Conservation (phyloP, 2,113 vertebrate species). For the Amphiprion ocellaris region DNA sequence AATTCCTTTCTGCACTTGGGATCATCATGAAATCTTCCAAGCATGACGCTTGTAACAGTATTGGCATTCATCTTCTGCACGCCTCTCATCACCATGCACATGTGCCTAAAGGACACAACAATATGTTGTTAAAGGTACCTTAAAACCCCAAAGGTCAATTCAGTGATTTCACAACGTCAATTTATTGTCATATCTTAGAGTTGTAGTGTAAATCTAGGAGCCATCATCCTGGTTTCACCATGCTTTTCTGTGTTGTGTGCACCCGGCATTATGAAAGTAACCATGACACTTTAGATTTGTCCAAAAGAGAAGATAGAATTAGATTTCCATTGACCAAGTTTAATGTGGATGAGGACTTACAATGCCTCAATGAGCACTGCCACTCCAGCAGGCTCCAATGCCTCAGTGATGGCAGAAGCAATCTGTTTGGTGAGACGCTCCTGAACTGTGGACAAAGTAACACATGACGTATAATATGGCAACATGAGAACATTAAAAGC, state of each 20-base stretch:
- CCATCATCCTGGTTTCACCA: too few species aligned
- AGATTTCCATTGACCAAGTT: too few species aligned
- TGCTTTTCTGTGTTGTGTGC: too few species aligned
- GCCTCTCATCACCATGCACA: slow-evolving; percentile 78
- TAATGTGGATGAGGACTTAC: slow-evolving; percentile 61
- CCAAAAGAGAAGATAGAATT: too few species aligned
- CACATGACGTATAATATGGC: neutral
- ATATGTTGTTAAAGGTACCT: neutral
- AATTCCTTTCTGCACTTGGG: slow-evolving; percentile 77
- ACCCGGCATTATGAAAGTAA: too few species aligned
- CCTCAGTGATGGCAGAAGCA: slow-evolving; percentile 74
- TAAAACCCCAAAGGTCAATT: neutral
- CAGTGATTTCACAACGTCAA: neutral
- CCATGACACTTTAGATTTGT: too few species aligned
- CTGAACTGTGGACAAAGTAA: slow-evolving; percentile 73
- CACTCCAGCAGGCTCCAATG: slow-evolving; percentile 75
- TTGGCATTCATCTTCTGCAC: slow-evolving; percentile 81
- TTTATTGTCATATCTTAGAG: too few species aligned
- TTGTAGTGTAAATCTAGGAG: too few species aligned
- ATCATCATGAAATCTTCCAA: slow-evolving; percentile 76
- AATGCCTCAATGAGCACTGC: slow-evolving; percentile 74
- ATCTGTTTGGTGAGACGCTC: slow-evolving; percentile 81
- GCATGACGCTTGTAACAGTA: slow-evolving; percentile 74
- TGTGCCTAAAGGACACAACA: slow-evolving; percentile 65
- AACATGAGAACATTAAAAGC: neutral